Percentiles rank a stretch among this genome's conserved stretches.
Conservation (phyloP, 2,797 vertebrate species). For the Gadopsis marmoratus region DNA sequence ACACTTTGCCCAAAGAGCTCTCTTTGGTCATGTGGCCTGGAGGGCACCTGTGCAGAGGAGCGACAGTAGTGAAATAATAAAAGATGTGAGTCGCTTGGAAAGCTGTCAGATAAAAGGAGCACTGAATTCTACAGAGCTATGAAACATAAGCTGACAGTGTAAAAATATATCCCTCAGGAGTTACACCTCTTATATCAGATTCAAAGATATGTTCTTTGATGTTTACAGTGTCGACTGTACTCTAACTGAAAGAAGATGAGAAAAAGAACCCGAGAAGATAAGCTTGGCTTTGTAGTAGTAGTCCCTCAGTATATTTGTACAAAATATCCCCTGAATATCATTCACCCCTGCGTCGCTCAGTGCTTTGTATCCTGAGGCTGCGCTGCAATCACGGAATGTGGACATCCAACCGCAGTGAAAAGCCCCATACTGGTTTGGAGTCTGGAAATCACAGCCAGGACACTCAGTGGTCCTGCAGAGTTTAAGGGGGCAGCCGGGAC, state of each 20-base stretch:
- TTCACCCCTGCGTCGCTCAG: conserved; percentile 48
- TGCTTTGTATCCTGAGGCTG: conserved; percentile 62
- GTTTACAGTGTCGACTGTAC: conserved; percentile 46
- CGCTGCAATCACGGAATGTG: conserved; percentile 60
- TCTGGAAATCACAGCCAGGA: conserved; percentile 62
- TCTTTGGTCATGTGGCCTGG: conserved; percentile 87
- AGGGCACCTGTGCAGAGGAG: conserved; percentile 85
- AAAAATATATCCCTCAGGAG: conserved; percentile 65
- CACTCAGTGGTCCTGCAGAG: conserved; percentile 58
- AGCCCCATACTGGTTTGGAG: conserved; percentile 56
- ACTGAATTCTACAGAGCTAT: conserved; percentile 37
- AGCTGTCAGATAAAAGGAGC: conserved; percentile 53
- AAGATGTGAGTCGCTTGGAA: conserved; percentile 45
- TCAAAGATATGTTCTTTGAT: conserved; percentile 66
- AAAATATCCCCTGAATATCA: conserved; percentile 69
- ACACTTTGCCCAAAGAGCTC: conserved; percentile 85
- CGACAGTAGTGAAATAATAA: conserved; percentile 31
- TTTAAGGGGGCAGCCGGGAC: conserved; percentile 61
- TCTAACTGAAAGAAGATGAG: not conserved
- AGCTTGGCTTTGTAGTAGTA: conserved; percentile 53
- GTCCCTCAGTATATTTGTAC: conserved; percentile 59
- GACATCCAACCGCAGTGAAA: conserved; percentile 53
- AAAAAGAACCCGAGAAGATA: conserved; percentile 32
- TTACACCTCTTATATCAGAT: conserved; percentile 61
- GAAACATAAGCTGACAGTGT: conserved; percentile 60